Evolutionary conservation across 2,797 vertebrate species (phyloP), one percentile per base, ranked within the genome.

Genomic region (Syngnathus acus): DNA sequence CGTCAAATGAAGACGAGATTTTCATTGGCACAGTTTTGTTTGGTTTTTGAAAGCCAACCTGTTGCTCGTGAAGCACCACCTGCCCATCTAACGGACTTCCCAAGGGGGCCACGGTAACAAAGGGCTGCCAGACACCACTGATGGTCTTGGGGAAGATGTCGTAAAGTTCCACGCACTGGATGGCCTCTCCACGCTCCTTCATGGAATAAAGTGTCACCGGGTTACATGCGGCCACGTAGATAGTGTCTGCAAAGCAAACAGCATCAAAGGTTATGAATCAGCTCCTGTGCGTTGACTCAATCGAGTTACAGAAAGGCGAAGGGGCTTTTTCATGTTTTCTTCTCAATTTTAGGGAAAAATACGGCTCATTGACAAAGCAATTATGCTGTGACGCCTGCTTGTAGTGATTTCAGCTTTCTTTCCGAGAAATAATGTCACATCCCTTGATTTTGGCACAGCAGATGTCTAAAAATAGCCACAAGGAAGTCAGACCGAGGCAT

Each of bases 11-110:
- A 53, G n/a, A 9, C 50, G 8, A 7, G 19, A 9, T 51, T 9
- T 61, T 26, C 17, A 32, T n/a, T 40, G 43, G 21, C 23, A 55
- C 10, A 23, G 11, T 5, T 55, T 55, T 26, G 53, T 26, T 6
- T 14, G 53, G 3, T 26, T 48, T n/a, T 50, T n/a, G 50, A 21
- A n/a, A 21, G 50, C 72, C 76, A 81, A 99, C 97, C 95, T 99
- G 92, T 64, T 96, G 93, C 81, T 99, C 97, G 21, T 99, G 97
- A 61, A 99, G 89, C 82, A 98, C 89, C 82, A 97, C 90, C 86
- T 98, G 97, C 64, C 93, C 92, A 23, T 89, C 92, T 51, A 99
- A 91, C 0, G 95, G 95, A 79, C 83, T 90, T 68, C 94, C 94
- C 9, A 98, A 87, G 0, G 93, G 92, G 16, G 95, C 96, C 9